A percentile compares a stretch with the other conserved stretches of the same genome.
Evolutionary conservation across 2,888 invertebrate species (phyloP).

Genomic region (Dendrolimus pini): DNA sequence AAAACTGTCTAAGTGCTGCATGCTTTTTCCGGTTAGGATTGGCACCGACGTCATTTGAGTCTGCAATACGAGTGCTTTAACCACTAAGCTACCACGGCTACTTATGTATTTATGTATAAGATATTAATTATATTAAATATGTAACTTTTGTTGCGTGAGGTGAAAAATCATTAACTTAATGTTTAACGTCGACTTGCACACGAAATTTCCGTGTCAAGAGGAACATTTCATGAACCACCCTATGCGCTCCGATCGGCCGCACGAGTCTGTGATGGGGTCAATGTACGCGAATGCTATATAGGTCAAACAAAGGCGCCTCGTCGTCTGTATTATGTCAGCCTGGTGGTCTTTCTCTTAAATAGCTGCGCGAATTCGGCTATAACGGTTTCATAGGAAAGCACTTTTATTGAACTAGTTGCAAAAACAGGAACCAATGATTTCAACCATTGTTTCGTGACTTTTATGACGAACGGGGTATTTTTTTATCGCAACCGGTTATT

Average conservation of each 20-base stretch:
- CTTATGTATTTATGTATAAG: no score
- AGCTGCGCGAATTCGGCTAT: constrained; percentile 36
- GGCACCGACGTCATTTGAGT: no score
- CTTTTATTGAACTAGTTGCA: constrained; percentile 32
- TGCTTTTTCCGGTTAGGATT: no score
- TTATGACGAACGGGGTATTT: constrained; percentile 19
- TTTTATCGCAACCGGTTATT: constrained; percentile 42
- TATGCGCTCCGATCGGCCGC: constrained; percentile 33
- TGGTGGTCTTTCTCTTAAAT: constrained; percentile 24
- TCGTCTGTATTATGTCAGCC: constrained; percentile 63
- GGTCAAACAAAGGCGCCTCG: constrained; percentile 68
- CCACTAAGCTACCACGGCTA: no score
- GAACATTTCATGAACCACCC: constrained; percentile 35
- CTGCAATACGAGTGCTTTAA: no score
- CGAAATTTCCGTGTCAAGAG: constrained; percentile 13
- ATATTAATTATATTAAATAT: no score
- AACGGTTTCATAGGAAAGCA: constrained; percentile 31
- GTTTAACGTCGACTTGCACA: not conserved
- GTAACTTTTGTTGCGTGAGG: no score
- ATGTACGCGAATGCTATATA: constrained; percentile 63
- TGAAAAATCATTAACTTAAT: no score
- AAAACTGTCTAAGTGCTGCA: no score
- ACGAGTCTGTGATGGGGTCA: constrained; percentile 55
- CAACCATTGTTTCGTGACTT: constrained; percentile 28
- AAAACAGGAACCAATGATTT: constrained; percentile 33